Base-by-base conservation (phyloP, 53 echinoderm and acorn worm species). In the Hippasteria phrygiana region DNA sequence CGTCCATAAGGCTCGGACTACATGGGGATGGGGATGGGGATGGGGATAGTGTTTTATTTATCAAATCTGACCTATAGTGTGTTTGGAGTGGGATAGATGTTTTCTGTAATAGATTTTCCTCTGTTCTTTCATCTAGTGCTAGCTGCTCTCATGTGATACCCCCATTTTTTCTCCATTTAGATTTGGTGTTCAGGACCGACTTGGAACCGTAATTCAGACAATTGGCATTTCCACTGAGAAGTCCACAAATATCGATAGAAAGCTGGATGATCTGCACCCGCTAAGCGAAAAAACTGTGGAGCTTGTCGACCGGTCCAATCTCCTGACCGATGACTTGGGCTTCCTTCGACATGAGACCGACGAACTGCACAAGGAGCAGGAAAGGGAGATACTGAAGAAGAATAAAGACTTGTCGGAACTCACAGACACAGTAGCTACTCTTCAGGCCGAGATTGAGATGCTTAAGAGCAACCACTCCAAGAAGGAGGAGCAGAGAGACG, bases 251-350 rank as follows among this genome's bases (percentile, higher is more conserved):
- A 53, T 77, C 27, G 17, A 54, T 22, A 50, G 34, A 7, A 77
- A 50, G 51, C 51, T 77, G 18, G 43, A 77, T 22, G 77, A 77
- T 10, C 35, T 77, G 11, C 34, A 53, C 26, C 77, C 54, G 0
- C 31, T 77, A 33, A 54, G 53, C 2, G 54, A 12, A 9, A 2
- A 10, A 3, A 10, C 77, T 5, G 2, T 0, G 8, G 33, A 54
- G 13, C n/a, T 77, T 33, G 22, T 77, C 8, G 9, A 34, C 51
- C 3, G 32, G 27, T 12, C 37, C 16, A 24, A 1, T 0, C 6
- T 35, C 5, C 9, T 77, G 1, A 55, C 54, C 0, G 7, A 34
- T 1, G 9, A 22, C 7, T 4, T 54, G n/a, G 9, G 9, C 11
- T 24, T 10, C 10, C 53, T 77, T 34, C 51, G 35, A 2, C 34